Conservation (phyloP, 2,113 vertebrate species). For the Cricetomys ansorgei region DNA sequence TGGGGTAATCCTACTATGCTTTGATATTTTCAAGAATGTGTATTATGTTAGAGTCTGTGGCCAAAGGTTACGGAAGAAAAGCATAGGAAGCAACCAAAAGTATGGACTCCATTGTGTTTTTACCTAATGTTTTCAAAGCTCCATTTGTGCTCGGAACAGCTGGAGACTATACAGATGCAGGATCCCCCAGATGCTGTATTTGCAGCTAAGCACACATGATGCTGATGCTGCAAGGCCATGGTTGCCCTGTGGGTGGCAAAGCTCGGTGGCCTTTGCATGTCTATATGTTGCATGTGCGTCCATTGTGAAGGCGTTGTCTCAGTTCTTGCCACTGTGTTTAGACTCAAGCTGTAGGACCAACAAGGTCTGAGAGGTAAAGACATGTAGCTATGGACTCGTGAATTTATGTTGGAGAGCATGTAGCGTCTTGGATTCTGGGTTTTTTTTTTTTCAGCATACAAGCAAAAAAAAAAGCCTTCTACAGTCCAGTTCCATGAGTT, state of each 20-base stretch:
- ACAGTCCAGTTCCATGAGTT: background rate
- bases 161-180: background rate
- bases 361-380: background rate
- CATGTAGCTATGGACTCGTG: rapidly evolving
- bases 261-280: background rate
- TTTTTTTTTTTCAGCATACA: background rate
- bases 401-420: rapidly evolving
- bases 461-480: background rate
- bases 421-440: background rate
- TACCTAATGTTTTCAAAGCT: background rate
- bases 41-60: background rate
- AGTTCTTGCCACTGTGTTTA: rapidly evolving
- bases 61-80: background rate
- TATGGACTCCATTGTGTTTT: background rate
- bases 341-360: background rate
- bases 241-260: background rate
- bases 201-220: rapidly evolving
- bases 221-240: rapidly evolving
- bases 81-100: background rate
- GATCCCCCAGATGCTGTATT: rapidly evolving
- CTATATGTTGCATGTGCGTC: rapidly evolving
- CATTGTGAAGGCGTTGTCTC: rapidly evolving
- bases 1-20: rapidly evolving
- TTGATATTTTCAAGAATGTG: background rate
- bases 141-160: no score